Base-by-base conservation (phyloP, 2,797 vertebrate species). In the Odontamblyopus lacepedii region DNA sequence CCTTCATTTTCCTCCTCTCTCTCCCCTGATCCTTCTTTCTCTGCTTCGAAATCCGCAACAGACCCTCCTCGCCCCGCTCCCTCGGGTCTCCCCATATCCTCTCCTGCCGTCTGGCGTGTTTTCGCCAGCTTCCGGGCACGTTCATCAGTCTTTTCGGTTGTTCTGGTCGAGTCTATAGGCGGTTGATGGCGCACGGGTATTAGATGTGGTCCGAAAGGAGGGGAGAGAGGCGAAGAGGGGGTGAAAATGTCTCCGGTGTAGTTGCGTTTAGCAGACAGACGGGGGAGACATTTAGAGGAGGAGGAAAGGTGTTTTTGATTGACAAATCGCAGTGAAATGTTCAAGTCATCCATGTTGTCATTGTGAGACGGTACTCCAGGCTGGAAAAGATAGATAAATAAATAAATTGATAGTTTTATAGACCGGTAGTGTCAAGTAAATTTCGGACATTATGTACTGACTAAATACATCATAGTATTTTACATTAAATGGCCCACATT, bases 311-410 rank as follows among this genome's bases (percentile, higher is more conserved):
- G 79, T 71, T 59, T 92, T 11, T 83, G 76, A 66, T 90, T 70
- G 63, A 91, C 95, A 0, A 93, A 92, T 75, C 78, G 85, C 66
- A 97, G 74, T 0, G 98, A 96, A 81, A 95, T 85, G 85, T 95
- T 98, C 83, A 99, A 74, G 76, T 95, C 96, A 74, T 77, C 89
- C 86, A 97, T 95, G 87, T 98, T 98, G 71, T 95, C 92, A 71
- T 93, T 88, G 70, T 98, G 95, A 69, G 95, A 94, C 5, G 92
- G 86, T 63, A 92, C 92, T 67, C 91, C 93, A 57, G 88, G 94
- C 97, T 99, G 89, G 64, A 74, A 79, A 72, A 83, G 85, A 69
- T 84, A 0, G 63, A 73, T 72, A 67, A 41, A 74, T 0, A 15
- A 1, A 27, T 57, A 5, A 27, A 7, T 6, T 7, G 48, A 50